Base-by-base conservation (phyloP, 2,113 vertebrate genomes). In the Sorex fumeus region DNA sequence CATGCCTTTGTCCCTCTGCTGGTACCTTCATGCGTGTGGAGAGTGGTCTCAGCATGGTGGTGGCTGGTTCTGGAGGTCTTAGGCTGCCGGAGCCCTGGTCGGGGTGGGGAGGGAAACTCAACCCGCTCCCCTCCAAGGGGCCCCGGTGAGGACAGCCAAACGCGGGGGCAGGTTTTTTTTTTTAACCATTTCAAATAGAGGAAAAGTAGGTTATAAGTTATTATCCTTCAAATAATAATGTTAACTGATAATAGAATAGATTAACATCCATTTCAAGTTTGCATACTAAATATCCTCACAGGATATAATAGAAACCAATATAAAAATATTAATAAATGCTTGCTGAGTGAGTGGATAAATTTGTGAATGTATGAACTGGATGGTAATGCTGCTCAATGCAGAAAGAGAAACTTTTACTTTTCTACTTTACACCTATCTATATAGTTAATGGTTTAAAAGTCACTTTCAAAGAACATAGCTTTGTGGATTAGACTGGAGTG, bases 221-320 rank as follows among this genome's bases (percentile, higher is more conserved):
- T 45, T 94, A 2, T 60, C 19, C n/a, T 79, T 66, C 70, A 95
- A 91, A 75, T 77, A 82, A 83, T 81, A n/a, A 83, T 91, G 27
- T 57, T 88, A 74, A 36, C 21, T 57, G n/a, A 19, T 95, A 87
- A 92, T 76, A 91, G 64, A 88, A 86, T 71, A 76, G 72, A 89
- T 72, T 87, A 76, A 60, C 13, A 84, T 72, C 28, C 66, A 76
- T 81, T 84, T 70, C 87, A 77, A 72, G 70, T 81, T 77, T 91
- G 27, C 27, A 64, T 72, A 74, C 11, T 84, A 89, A 62, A 40
- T 79, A 89, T 91, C 91, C 6, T 82, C 53, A 91, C 43, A 67
- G 16, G 25, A 25, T 47, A 25, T 34, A 32, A 69, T 69, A 78
- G 34, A 93, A 84, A 34, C 13, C 11, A 84, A 6, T 72, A 50